Percentiles rank a stretch among this genome's conserved stretches.
These are phyloP conservation scores for Thaumetopoea pityocampa DNA, from an alignment of 1,140 invertebrate species.

Conservation along the genomic window DNA sequence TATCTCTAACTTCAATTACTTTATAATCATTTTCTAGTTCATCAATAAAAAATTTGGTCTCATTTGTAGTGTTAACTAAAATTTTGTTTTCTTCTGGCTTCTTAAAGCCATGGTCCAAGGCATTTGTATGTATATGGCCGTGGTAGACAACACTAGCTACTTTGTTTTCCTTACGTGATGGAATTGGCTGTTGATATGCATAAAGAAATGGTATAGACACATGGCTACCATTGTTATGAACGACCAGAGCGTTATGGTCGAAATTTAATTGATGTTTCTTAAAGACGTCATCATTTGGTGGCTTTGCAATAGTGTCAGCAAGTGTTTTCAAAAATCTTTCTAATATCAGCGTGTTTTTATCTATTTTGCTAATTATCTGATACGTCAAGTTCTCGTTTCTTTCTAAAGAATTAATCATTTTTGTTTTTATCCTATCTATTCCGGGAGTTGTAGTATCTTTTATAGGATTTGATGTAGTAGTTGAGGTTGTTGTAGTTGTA, in stretches of 20 bases:
- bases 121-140: slow-evolving; percentile 33
- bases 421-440: slow-evolving; percentile 1
- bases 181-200: slow-evolving; percentile 28
- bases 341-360: slow-evolving; percentile 40
- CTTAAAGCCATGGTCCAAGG: not conserved
- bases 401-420: slow-evolving; percentile 28
- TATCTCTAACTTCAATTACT: slow-evolving; percentile 10
- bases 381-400: slow-evolving; percentile 34
- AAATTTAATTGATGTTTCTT: not conserved
- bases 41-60: slow-evolving; percentile 36
- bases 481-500: not conserved
- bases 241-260: not conserved
- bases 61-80: slow-evolving; percentile 3
- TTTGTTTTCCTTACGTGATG: slow-evolving; percentile 7
- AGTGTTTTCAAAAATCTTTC: slow-evolving; percentile 38
- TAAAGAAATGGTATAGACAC: slow-evolving; percentile 32
- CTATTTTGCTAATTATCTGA: slow-evolving; percentile 40
- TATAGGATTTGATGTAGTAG: not conserved
- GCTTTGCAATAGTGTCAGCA: slow-evolving; percentile 11
- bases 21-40: slow-evolving; percentile 30
- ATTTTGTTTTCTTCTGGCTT: slow-evolving; percentile 5
- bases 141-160: slow-evolving; percentile 36
- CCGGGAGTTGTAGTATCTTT: not conserved
- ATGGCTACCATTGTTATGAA: slow-evolving; percentile 20
- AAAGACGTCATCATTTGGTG: not conserved